Percentiles rank a stretch among this genome's conserved stretches.
Evolutionary conservation across 2,888 invertebrate species (phyloP).

Genomic region (Stenotaenia linearis): DNA sequence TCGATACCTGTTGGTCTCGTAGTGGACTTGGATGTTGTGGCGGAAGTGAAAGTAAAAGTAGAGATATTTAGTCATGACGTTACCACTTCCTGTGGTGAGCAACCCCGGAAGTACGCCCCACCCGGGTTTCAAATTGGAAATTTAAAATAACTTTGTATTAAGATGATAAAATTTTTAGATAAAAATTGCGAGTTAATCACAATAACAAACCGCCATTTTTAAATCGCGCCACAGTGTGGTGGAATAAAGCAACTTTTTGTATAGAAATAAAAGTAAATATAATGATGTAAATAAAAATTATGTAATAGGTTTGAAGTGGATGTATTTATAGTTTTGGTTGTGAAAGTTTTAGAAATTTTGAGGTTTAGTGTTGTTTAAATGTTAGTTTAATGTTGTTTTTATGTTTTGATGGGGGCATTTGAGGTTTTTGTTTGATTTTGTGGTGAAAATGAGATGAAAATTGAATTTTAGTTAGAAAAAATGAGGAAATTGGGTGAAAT

Average conservation of each 20-base stretch:
- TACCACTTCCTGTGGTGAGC: slow-evolving; percentile 15
- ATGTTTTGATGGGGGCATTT: neutral
- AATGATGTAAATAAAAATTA: neutral
- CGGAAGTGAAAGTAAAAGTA: slow-evolving; percentile 17
- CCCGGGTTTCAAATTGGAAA: neutral
- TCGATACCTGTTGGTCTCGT: no score
- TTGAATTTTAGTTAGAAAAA: neutral
- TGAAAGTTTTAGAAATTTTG: no score
- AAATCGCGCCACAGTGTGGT: no score
- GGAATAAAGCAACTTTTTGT: no score
- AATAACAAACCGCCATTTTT: no score
- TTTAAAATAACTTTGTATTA: neutral
- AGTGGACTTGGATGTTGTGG: no score
- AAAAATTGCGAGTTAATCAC: no score
- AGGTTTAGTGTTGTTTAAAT: no score
- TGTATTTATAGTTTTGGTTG: neutral
- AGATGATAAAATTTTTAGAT: neutral
- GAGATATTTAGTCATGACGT: neutral
- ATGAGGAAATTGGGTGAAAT: no score
- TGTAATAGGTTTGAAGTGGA: neutral
- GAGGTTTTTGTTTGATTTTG: neutral
- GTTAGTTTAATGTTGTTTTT: no score
- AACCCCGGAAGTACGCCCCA: slow-evolving; percentile 17
- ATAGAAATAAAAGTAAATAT: no score
- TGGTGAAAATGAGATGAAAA: neutral